A percentile compares a stretch with the other conserved stretches of the same genome.
phyloP scores from a whole-genome alignment of 2,797 vertebrate genomes.

The Sebastes nivosus region DNA sequence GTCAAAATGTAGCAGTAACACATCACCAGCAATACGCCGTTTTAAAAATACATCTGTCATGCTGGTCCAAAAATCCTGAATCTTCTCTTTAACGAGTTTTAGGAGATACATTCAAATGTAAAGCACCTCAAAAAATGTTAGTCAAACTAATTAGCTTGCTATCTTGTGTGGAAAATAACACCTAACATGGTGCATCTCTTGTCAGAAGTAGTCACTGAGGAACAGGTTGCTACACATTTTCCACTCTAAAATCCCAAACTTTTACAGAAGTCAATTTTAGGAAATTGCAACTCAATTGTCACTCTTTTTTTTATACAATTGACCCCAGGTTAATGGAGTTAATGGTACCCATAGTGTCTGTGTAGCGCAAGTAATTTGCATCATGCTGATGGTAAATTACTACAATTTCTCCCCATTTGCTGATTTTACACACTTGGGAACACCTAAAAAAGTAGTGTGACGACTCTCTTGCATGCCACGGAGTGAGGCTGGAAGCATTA shows the following conservation, averaged over 20 bases:
- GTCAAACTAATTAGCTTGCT: background rate
- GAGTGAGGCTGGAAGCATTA: background rate
- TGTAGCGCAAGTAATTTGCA: background rate
- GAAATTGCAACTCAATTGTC: background rate
- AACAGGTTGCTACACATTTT: constrained; percentile 1
- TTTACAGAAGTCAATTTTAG: background rate
- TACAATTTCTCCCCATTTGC: background rate
- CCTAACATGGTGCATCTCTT: background rate
- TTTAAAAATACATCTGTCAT: background rate
- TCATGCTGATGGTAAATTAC: constrained; percentile 11
- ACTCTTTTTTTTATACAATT: constrained; percentile 12
- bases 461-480: background rate
- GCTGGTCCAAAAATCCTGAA: background rate
- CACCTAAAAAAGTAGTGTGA: background rate
- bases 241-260: background rate
- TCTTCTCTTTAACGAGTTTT: background rate
- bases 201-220: background rate
- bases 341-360: constrained; percentile 5
- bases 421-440: background rate
- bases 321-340: constrained; percentile 23
- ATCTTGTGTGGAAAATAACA: background rate
- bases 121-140: background rate
- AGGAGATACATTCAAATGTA: background rate
- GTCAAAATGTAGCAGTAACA: background rate
- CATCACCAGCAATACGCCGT: background rate